Evolutionary conservation across 2,888 invertebrate species (phyloP).

Genomic region (Phengaris arion): DNA sequence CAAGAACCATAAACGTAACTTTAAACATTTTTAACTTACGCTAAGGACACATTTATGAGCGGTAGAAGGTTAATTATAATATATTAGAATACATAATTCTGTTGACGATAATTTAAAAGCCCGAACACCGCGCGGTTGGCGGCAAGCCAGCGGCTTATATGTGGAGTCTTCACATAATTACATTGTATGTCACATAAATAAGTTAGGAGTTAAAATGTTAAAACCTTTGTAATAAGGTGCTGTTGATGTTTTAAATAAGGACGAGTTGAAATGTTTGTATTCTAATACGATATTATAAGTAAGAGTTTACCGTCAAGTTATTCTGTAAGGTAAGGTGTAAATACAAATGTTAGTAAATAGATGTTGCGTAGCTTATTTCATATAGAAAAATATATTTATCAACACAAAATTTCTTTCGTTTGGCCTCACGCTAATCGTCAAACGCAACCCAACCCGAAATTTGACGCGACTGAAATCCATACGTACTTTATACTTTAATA

Average conservation of each 20-base stretch:
- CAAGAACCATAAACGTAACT: no score
- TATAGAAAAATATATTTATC: no score
- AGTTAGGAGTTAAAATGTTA: constrained; percentile 47
- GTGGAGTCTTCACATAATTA: constrained; percentile 54
- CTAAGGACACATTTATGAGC: constrained; percentile 10
- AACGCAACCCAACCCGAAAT: no score
- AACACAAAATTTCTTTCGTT: no score
- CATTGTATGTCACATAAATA: constrained; percentile 51
- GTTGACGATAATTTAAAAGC: constrained; percentile 41
- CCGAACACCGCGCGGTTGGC: constrained; percentile 45
- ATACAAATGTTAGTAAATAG: no score
- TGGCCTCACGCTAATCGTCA: no score
- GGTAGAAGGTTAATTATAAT: constrained; percentile 30
- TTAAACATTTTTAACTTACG: not conserved
- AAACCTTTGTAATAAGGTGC: constrained; percentile 39
- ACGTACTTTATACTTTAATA: not conserved
- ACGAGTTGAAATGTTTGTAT: not conserved
- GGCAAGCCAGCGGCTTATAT: constrained; percentile 50
- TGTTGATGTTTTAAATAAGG: constrained; percentile 25
- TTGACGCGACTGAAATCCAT: not conserved
- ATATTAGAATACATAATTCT: constrained; percentile 37
- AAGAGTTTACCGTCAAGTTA: no score
- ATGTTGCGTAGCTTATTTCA: no score
- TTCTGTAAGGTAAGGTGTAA: no score
- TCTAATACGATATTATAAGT: not conserved